phyloP scores from a whole-genome alignment of 2,888 invertebrate genomes.

The Drosophila kokeensis region DNA sequence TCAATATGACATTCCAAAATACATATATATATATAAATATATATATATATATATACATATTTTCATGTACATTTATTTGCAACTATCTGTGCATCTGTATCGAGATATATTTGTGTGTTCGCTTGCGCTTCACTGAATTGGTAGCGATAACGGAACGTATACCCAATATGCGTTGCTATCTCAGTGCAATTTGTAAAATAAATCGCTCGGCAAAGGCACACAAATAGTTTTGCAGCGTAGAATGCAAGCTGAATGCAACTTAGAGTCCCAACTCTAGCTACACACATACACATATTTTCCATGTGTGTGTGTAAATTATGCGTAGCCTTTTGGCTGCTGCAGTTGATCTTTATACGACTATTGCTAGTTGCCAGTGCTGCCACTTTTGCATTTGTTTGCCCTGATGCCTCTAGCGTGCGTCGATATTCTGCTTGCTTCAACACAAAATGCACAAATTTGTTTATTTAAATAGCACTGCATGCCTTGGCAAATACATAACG shows the following conservation, averaged over 20 bases:
- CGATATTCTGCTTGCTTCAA: constrained; percentile 48
- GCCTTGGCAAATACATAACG: constrained; percentile 58
- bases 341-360: constrained; percentile 32
- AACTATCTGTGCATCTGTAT: constrained; percentile 25
- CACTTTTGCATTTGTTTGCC: constrained; percentile 58
- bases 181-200: constrained; percentile 64
- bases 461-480: constrained; percentile 68
- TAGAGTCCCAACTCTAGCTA: constrained; percentile 14
- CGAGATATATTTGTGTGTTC: constrained; percentile 55
- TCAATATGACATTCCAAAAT: constrained; percentile 38
- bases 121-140: constrained; percentile 64
- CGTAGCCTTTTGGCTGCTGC: constrained; percentile 56
- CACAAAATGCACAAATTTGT: constrained; percentile 60
- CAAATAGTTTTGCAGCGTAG: constrained; percentile 59
- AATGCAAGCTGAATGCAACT: constrained; percentile 32
- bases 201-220: constrained; percentile 64
- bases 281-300: constrained; percentile 4
- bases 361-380: constrained; percentile 4
- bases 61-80: constrained; percentile 15
- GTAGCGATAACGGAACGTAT: constrained; percentile 57
- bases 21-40: constrained; percentile 6
- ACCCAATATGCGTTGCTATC: constrained; percentile 62
- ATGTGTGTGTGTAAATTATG: constrained; percentile 60
- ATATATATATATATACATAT: background rate
- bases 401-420: constrained; percentile 47